Conservation (phyloP, 2,797 vertebrate species). For the Rhabdophis nuchalis region DNA sequence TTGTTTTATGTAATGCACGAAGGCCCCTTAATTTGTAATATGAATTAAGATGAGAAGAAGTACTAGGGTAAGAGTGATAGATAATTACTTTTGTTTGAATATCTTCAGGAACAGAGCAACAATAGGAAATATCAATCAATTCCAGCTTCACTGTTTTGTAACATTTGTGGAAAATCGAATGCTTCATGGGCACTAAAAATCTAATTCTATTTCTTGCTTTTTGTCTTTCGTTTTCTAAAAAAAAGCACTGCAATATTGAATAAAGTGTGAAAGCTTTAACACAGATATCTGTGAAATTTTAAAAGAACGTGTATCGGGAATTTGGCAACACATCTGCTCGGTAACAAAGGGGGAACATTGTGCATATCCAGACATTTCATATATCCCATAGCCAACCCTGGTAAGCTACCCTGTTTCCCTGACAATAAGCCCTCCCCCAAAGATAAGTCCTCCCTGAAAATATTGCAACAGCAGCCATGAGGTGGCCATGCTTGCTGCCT, state of each 20-base stretch:
- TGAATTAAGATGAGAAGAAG: constrained; percentile 3
- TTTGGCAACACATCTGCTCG: background rate
- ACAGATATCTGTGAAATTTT: background rate
- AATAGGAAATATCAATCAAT: background rate
- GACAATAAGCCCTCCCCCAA: too few species aligned
- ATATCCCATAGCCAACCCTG: background rate
- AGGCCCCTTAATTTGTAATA: background rate
- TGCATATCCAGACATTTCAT: background rate
- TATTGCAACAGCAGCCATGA: too few species aligned
- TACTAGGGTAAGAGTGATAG: background rate
- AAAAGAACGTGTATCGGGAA: background rate
- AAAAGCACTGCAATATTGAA: background rate
- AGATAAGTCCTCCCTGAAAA: too few species aligned
- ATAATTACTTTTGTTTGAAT: background rate
- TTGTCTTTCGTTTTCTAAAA: background rate
- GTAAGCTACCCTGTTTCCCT: too few species aligned
- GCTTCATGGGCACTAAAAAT: background rate
- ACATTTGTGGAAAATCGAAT: background rate
- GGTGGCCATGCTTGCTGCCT: too few species aligned
- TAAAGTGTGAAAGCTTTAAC: background rate
- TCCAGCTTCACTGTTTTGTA: background rate
- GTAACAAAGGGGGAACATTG: background rate
- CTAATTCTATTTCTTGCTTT: background rate
- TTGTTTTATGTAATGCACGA: background rate
- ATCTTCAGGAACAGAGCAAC: background rate